Evolutionary conservation across 2,888 invertebrate species (phyloP).

Genomic region (Troides aeacus): DNA sequence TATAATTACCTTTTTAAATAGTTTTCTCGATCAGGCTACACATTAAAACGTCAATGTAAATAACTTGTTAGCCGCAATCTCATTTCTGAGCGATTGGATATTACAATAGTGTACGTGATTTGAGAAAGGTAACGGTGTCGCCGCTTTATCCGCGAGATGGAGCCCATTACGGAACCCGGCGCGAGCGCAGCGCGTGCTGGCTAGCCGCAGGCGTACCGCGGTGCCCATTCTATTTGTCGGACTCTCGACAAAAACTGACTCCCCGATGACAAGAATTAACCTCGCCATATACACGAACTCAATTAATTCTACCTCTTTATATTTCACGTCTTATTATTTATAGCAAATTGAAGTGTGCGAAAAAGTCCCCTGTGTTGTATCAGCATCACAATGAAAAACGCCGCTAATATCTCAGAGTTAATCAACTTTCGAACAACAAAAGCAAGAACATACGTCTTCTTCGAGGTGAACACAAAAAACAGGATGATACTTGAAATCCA

Average conservation of each 20-base stretch:
- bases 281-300: slow-evolving; percentile 25
- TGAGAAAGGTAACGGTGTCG: slow-evolving; percentile 79
- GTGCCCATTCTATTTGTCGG: slow-evolving; percentile 15
- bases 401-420: slow-evolving; percentile 22
- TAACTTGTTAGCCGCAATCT: slow-evolving; percentile 81
- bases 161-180: slow-evolving; percentile 57
- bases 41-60: slow-evolving; percentile 81
- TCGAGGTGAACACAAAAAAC: slow-evolving; percentile 33
- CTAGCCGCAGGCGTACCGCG: slow-evolving; percentile 12
- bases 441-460: slow-evolving; percentile 27
- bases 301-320: slow-evolving; percentile 25
- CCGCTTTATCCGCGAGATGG: slow-evolving; percentile 76
- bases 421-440: slow-evolving; percentile 29
- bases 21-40: slow-evolving; percentile 73
- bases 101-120: slow-evolving; percentile 81
- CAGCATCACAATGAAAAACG: slow-evolving; percentile 13
- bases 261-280: slow-evolving; percentile 27
- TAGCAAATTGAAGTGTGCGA: slow-evolving; percentile 24
- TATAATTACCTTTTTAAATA: slow-evolving; percentile 80
- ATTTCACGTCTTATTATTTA: slow-evolving; percentile 20
- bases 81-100: slow-evolving; percentile 80
- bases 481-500: slow-evolving; percentile 37
- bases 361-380: slow-evolving; percentile 19
- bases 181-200: slow-evolving; percentile 55
- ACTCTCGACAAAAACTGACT: slow-evolving; percentile 25